Evolutionary conservation across 2,113 vertebrate genomes (phyloP).

Genomic region (Proterorhinus semilunaris): DNA sequence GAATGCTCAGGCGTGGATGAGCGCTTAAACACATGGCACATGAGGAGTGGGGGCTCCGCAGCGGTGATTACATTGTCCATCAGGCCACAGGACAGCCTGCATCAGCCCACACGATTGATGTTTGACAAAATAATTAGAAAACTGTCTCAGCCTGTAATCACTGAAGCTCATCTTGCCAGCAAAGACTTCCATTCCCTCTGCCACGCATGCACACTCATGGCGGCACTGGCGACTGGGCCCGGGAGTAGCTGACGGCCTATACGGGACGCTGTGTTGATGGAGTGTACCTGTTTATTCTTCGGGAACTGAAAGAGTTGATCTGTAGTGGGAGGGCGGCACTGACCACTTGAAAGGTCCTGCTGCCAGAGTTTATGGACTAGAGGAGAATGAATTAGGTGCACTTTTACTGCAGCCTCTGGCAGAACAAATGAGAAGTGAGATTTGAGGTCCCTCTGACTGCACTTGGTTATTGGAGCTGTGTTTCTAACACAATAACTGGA

Average conservation of each 20-base stretch:
- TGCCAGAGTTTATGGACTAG: conserved; percentile 48
- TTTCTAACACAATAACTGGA: background rate
- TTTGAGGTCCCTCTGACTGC: conserved; percentile 10
- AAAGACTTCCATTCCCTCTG: conserved; percentile 72
- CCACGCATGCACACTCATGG: conserved; percentile 26
- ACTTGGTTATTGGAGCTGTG: conserved; percentile 10
- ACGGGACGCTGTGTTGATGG: conserved; percentile 62
- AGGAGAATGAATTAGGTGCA: conserved; percentile 54
- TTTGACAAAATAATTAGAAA: conserved; percentile 99
- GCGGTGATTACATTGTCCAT: conserved; percentile 95
- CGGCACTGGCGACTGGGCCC: conserved; percentile 18
- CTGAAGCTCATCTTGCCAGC: conserved; percentile 79
- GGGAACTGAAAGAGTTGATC: conserved; percentile 76
- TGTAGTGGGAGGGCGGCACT: conserved; percentile 53
- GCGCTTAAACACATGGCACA: conserved; percentile 41
- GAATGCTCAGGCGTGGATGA: conserved; percentile 29
- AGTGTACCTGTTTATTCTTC: conserved; percentile 78
- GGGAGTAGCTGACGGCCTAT: conserved; percentile 46
- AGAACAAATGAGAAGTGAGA: conserved; percentile 43
- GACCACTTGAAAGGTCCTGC: conserved; percentile 40
- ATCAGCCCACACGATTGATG: conserved; percentile 90
- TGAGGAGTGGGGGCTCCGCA: conserved; percentile 2
- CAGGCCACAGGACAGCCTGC: conserved; percentile 81
- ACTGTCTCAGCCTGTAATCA: conserved; percentile 92
- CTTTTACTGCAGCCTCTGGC: conserved; percentile 54